These are phyloP conservation scores for Rhyacophila evoluta DNA, from an alignment of 2,888 invertebrate genomes.

Conservation along the genomic window DNA sequence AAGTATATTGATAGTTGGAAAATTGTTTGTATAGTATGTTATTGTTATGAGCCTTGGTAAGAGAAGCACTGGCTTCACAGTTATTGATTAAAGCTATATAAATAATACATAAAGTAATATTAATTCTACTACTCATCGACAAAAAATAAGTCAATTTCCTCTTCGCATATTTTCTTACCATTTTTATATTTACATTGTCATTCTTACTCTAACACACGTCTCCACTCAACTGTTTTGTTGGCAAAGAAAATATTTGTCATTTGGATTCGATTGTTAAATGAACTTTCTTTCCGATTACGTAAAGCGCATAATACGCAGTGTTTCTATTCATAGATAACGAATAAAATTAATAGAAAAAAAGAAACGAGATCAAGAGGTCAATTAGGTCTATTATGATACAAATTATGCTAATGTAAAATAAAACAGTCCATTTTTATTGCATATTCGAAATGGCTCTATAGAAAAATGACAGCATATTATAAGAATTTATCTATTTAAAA, in stretches of 20 bases:
- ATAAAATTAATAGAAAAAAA: neutral
- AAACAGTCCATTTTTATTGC: neutral
- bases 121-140: no score
- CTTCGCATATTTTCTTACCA: neutral
- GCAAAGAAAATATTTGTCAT: neutral
- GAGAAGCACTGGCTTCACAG: no score
- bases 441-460: neutral
- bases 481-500: no score
- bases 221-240: neutral
- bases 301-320: neutral
- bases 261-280: neutral
- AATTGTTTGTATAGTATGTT: no score
- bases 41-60: no score
- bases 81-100: no score
- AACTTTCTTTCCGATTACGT: slow-evolving; percentile 13
- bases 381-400: neutral
- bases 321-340: neutral
- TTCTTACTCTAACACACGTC: neutral
- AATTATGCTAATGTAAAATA: neutral
- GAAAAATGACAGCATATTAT: neutral
- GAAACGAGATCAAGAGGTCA: neutral
- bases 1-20: no score
- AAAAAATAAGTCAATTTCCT: neutral
- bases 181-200: neutral
- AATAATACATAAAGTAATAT: no score